phyloP scores from a whole-genome alignment of 1,140 invertebrate genomes.

The silkworm (Bombyx mori) region DNA sequence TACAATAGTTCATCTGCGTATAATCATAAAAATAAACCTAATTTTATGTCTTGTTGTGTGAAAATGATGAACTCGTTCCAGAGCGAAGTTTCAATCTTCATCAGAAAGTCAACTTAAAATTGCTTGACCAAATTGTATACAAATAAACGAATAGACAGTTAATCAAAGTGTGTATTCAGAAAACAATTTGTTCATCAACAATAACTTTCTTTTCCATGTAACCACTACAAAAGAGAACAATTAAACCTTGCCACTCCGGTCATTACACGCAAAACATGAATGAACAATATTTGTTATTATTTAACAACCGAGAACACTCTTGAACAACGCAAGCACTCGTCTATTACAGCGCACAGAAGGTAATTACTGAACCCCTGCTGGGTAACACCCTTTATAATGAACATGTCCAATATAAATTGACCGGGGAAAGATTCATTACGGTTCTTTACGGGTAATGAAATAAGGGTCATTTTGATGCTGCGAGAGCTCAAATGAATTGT shows the following conservation, averaged over 20 bases:
- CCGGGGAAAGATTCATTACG: slow-evolving; percentile 27
- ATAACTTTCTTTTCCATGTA: too few species aligned
- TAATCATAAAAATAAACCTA: too few species aligned
- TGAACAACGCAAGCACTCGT: slow-evolving; percentile 47
- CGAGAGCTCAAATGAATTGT: slow-evolving; percentile 28
- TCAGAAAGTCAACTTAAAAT: too few species aligned
- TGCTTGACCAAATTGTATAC: too few species aligned
- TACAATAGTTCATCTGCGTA: too few species aligned
- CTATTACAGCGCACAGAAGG: slow-evolving; percentile 41
- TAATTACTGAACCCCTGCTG: slow-evolving; percentile 53
- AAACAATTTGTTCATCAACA: too few species aligned
- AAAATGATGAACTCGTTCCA: too few species aligned
- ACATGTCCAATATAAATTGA: slow-evolving; percentile 32
- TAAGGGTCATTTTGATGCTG: background rate
- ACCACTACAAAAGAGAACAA: slow-evolving; percentile 32
- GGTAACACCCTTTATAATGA: slow-evolving; percentile 34
- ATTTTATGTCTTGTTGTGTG: too few species aligned
- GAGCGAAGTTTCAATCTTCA: too few species aligned
- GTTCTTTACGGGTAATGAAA: slow-evolving; percentile 8
- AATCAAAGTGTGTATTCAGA: too few species aligned
- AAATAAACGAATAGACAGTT: too few species aligned
- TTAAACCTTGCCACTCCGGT: slow-evolving; percentile 32
- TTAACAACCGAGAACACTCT: slow-evolving; percentile 35
- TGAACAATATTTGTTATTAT: slow-evolving; percentile 59
- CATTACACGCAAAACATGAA: slow-evolving; percentile 31